Evolutionary conservation across 2,113 vertebrate genomes (phyloP), one percentile per base, ranked within the genome.

Genomic region (Xerus inauris): DNA sequence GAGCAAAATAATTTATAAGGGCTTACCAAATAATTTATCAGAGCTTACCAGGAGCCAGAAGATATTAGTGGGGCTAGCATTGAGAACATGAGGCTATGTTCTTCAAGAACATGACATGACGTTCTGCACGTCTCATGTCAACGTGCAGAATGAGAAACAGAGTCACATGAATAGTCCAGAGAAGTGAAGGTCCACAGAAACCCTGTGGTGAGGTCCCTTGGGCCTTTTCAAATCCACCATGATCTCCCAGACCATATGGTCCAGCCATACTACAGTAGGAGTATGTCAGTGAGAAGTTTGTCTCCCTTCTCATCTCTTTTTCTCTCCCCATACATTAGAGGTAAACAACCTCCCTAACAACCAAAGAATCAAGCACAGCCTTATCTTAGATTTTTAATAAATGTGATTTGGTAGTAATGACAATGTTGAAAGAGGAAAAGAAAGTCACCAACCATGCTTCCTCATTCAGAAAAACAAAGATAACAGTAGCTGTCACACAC

Each of bases 361-460:
- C 10, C 47, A 57, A 82, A 88, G n/a, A 96, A 54, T 65, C 11
- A 92, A 89, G 45, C 10, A 38, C 6, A 76, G 28, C 24, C 49
- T 95, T 24, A 75, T 76, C 45, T 87, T 38, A 54, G 42, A 76
- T 47, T 85, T 85, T 83, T 84, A 83, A 89, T 62, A 84, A 84
- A 65, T 20, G 62, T 40, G 73, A 89, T 87, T 91, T 12, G n/a
- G 54, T 62, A 54, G 19, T 65, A 65, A 69, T 35, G 69, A 64
- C 64, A 89, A 8, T 69, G 26, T 47, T 80, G 87, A 87, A 94
- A 94, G 67, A 67, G 17, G 87, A 91, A 94, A 76, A 62, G 75
- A 73, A 91, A 59, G 84, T 51, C 62, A 54, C 40, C 47, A 32
- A 62, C 5, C 24, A 30, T 40, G 20, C 59, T 77, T 92, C 30